These are phyloP conservation scores for Papilio dardanus DNA, from an alignment of 1,140 invertebrate species.

Conservation along the genomic window DNA sequence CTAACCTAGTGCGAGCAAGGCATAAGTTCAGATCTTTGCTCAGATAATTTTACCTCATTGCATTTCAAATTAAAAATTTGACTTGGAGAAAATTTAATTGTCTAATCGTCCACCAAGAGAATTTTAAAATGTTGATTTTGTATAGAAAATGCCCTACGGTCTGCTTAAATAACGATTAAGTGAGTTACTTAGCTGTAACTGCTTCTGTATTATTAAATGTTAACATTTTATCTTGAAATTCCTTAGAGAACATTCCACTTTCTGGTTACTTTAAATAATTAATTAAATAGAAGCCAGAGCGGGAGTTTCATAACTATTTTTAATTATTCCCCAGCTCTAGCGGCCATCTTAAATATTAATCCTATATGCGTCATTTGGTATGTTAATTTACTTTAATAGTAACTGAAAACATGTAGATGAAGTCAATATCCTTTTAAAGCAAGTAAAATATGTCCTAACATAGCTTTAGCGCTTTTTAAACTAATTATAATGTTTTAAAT, in stretches of 20 bases:
- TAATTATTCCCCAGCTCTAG: constrained; percentile 10
- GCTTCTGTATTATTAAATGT: not conserved
- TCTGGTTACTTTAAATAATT: constrained; percentile 1
- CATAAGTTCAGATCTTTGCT: too few species aligned
- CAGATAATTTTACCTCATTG: too few species aligned
- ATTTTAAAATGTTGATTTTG: too few species aligned
- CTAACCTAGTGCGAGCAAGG: too few species aligned
- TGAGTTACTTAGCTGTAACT: not conserved
- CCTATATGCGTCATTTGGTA: not conserved
- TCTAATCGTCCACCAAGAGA: too few species aligned
- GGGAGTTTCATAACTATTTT: constrained; percentile 19
- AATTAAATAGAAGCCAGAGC: not conserved
- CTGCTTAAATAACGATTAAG: too few species aligned
- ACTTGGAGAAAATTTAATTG: too few species aligned
- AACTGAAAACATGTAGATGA: not conserved
- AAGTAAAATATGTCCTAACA: too few species aligned
- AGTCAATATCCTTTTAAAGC: not conserved
- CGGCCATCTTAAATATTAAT: constrained; percentile 15
- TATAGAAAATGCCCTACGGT: too few species aligned
- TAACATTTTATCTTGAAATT: not conserved
- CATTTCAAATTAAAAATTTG: too few species aligned
- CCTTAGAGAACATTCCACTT: not conserved
- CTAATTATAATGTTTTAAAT: not conserved
- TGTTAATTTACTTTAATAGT: constrained; percentile 7
- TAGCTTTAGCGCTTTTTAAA: not conserved